Conservation (phyloP, 2,113 vertebrate genomes). For the Pituophis catenifer region DNA sequence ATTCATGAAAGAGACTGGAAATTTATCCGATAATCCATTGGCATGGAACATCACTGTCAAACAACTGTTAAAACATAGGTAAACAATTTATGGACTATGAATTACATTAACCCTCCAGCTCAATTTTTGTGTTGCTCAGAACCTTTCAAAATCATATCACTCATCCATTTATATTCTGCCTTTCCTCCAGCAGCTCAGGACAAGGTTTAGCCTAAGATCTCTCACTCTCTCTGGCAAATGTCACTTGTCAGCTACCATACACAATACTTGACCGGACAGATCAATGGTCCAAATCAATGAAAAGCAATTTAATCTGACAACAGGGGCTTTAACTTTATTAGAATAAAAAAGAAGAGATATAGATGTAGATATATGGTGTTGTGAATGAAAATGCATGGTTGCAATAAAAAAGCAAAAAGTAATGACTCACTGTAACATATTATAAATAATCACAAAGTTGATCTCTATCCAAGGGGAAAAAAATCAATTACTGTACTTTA, state of each 20-base stretch:
- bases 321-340: background rate
- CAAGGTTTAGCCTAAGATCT: background rate
- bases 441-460: background rate
- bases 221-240: background rate
- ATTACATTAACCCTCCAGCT: background rate
- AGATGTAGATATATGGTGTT: background rate
- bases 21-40: background rate
- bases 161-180: background rate
- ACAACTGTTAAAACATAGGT: background rate
- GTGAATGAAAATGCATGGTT: background rate
- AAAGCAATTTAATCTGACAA: background rate
- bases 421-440: background rate
- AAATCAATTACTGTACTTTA: background rate
- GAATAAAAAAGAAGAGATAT: background rate
- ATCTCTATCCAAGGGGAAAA: background rate
- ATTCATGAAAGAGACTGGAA: background rate
- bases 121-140: background rate
- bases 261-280: background rate
- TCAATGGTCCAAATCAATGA: background rate
- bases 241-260: background rate
- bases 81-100: background rate
- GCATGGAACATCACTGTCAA: background rate
- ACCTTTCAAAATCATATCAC: background rate
- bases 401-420: background rate
- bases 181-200: background rate